Percentiles rank a stretch among this genome's conserved stretches.
These are phyloP conservation scores for Acanthornis magna DNA, from an alignment of 2,797 vertebrate genomes.

Conservation along the genomic window DNA sequence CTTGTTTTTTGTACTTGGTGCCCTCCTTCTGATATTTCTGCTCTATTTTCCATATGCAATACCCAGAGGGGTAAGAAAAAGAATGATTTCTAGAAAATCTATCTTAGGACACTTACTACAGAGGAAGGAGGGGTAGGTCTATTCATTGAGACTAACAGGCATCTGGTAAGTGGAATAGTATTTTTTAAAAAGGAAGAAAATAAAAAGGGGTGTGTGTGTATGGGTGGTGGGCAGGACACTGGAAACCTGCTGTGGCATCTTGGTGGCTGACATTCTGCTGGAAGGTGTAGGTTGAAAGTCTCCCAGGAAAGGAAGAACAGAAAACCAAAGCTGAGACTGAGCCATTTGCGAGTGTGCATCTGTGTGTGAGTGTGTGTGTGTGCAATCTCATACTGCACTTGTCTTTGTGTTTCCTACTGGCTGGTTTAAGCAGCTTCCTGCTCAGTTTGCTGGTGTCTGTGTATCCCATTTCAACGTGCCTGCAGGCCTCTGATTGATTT, in stretches of 20 bases:
- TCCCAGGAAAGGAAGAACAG: neutral
- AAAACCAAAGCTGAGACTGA: neutral
- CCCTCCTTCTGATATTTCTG: neutral
- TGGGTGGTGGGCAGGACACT: neutral
- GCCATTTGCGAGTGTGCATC: neutral
- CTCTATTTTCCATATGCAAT: neutral
- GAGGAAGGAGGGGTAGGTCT: neutral
- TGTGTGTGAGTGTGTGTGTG: neutral
- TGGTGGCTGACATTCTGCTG: neutral
- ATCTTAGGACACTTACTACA: neutral
- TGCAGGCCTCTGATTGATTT: constrained; percentile 48
- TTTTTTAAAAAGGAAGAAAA: neutral
- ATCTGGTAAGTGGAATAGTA: neutral
- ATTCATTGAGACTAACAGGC: neutral
- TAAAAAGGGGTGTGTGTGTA: neutral
- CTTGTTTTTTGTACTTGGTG: neutral
- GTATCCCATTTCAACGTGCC: constrained; percentile 10
- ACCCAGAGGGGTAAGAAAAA: neutral
- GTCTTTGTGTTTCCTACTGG: neutral
- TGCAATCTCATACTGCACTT: neutral
- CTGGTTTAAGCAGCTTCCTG: neutral
- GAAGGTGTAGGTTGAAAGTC: neutral
- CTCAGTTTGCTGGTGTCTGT: neutral
- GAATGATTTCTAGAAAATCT: neutral
- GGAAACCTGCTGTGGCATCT: neutral